Evolutionary conservation across 2,888 invertebrate genomes (phyloP).

Genomic region (Osmoderma eremita): DNA sequence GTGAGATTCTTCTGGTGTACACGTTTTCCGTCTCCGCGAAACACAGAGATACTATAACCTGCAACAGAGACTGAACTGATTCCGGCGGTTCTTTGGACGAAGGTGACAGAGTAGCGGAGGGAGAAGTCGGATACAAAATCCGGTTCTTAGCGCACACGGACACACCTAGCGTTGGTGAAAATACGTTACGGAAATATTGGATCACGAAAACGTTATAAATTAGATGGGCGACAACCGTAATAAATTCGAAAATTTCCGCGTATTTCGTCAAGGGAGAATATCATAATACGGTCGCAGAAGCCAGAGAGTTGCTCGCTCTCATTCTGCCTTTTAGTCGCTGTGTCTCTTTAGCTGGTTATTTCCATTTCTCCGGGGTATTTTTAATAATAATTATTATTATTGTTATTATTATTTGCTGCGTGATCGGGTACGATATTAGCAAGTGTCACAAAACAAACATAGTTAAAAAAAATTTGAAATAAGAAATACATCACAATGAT

Average conservation of each 20-base stretch:
- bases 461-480: too few relatives aligned
- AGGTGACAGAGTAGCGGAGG: not conserved
- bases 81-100: conserved; percentile 4
- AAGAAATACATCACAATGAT: too few relatives aligned
- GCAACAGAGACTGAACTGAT: too few relatives aligned
- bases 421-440: not conserved
- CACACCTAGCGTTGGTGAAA: conserved; percentile 1
- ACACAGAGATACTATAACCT: too few relatives aligned
- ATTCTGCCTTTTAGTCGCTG: too few relatives aligned
- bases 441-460: too few relatives aligned
- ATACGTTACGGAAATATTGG: conserved; percentile 31
- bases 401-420: not conserved
- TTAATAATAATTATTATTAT: not conserved
- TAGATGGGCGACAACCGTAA: conserved; percentile 28
- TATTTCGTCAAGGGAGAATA: conserved; percentile 20
- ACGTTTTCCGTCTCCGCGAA: conserved; percentile 18
- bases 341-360: not conserved
- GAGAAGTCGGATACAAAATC: conserved; percentile 22
- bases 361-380: conserved; percentile 1
- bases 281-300: conserved; percentile 25
- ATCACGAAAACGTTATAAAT: conserved; percentile 33
- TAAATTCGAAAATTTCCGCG: conserved; percentile 33
- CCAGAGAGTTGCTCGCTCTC: conserved; percentile 8
- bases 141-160: not conserved
- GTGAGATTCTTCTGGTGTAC: conserved; percentile 39